A percentile compares a stretch with the other conserved stretches of the same genome.
These are phyloP conservation scores for Drosophila melanica DNA, from an alignment of 1,140 invertebrate species.

Conservation along the genomic window DNA sequence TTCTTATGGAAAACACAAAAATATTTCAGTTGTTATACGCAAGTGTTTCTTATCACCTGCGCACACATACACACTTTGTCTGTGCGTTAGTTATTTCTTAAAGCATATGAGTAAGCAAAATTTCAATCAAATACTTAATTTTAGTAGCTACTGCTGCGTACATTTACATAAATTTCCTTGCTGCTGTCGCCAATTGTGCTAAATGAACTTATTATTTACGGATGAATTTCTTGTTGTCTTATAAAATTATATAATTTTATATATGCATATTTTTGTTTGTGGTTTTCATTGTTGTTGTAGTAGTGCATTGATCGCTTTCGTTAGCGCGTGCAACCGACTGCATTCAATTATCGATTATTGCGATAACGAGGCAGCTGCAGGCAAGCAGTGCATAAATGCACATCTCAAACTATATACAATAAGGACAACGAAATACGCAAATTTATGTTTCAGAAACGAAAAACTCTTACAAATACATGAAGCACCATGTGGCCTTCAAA, in stretches of 20 bases:
- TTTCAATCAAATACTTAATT: conserved; percentile 25
- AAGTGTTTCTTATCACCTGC: conserved; percentile 4
- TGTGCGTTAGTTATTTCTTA: conserved; percentile 18
- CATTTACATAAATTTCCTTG: conserved; percentile 13
- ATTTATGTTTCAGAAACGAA: neutral
- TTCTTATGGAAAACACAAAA: conserved; percentile 29
- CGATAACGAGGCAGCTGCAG: conserved; percentile 7
- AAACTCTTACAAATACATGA: too few relatives aligned
- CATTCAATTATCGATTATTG: conserved; percentile 15
- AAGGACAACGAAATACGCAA: conserved; percentile 10
- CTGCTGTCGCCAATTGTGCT: conserved; percentile 56
- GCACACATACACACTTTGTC: neutral
- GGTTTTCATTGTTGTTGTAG: conserved; percentile 3
- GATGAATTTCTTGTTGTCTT: conserved; percentile 41
- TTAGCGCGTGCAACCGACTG: conserved; percentile 15
- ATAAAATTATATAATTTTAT: conserved; percentile 32
- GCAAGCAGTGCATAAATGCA: conserved; percentile 29
- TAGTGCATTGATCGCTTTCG: conserved; percentile 2
- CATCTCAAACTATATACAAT: conserved; percentile 29
- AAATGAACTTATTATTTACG: conserved; percentile 58
- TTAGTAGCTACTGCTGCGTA: conserved; percentile 7
- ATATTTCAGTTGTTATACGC: conserved; percentile 6
- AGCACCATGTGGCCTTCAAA: too few relatives aligned
- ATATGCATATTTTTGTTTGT: neutral
- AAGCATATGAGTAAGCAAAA: conserved; percentile 44